Conservation (phyloP, 2,113 vertebrate species). For the Trinectes maculatus region DNA sequence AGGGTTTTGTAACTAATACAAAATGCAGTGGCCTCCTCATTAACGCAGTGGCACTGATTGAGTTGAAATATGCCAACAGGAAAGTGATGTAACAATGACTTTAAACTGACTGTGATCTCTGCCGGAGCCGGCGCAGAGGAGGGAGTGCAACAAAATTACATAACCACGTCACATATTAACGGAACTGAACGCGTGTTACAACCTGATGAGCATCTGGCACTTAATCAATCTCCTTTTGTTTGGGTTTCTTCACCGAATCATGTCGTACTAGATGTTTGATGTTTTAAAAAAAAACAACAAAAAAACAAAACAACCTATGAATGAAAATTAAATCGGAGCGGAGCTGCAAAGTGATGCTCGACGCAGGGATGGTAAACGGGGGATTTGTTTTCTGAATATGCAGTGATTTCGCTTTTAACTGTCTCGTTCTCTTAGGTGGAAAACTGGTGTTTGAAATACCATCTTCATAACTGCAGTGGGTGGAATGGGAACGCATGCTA, state of each 20-base stretch:
- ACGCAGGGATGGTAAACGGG: conserved; percentile 19
- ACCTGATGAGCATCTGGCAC: conserved; percentile 22
- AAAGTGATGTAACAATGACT: conserved; percentile 6
- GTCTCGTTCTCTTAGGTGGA: conserved; percentile 17
- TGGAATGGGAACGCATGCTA: conserved; percentile 14
- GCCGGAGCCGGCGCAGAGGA: not conserved
- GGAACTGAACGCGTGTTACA: not conserved
- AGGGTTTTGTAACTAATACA: not conserved
- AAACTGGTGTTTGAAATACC: conserved; percentile 46
- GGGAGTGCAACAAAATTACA: not conserved
- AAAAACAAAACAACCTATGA: not conserved
- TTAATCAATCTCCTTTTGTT: conserved; percentile 29
- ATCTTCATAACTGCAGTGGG: conserved; percentile 16
- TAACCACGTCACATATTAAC: not conserved
- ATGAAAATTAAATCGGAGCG: conserved; percentile 18
- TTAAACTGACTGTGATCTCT: conserved; percentile 13
- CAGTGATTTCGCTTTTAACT: conserved; percentile 35
- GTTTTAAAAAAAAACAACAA: not conserved
- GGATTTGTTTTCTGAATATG: conserved; percentile 39
- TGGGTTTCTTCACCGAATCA: conserved; percentile 9
- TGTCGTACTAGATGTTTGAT: not conserved
- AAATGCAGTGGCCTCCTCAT: not conserved
- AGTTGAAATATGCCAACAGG: not conserved
- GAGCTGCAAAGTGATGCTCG: not conserved
- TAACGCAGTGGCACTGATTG: not conserved